A percentile compares a stretch with the other conserved stretches of the same genome.
These are phyloP conservation scores for Propithecus coquereli DNA, from an alignment of 2,113 vertebrate genomes.

Conservation along the genomic window DNA sequence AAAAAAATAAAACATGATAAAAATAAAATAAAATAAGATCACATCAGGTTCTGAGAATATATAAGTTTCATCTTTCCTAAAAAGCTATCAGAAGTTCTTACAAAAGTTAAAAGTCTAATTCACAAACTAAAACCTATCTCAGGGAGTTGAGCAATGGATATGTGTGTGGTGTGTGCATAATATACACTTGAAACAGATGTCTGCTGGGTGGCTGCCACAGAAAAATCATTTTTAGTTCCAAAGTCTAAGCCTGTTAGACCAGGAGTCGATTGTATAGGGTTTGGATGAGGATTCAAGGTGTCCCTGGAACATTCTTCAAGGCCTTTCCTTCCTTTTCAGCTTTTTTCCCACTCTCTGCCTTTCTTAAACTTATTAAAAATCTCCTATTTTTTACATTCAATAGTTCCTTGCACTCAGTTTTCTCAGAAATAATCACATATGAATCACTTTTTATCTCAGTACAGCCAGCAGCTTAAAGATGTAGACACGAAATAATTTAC, in stretches of 20 bases:
- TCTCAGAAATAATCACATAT: neutral
- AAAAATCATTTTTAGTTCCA: neutral
- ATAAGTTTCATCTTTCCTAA: neutral
- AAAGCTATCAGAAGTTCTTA: neutral
- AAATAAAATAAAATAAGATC: no score
- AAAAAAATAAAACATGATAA: no score
- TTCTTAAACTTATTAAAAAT: neutral
- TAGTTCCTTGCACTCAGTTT: neutral
- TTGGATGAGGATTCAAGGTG: neutral
- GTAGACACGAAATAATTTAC: neutral
- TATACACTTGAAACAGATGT: neutral
- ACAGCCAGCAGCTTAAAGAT: neutral
- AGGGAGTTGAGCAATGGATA: neutral
- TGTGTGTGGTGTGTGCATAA: neutral
- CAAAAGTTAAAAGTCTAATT: neutral
- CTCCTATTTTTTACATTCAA: neutral
- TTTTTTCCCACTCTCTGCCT: neutral
- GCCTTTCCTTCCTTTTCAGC: neutral
- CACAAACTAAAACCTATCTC: neutral
- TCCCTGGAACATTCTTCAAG: neutral
- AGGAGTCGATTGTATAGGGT: neutral
- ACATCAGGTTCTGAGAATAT: neutral
- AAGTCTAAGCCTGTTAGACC: neutral
- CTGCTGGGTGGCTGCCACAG: no score
- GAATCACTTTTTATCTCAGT: neutral